These are phyloP conservation scores for Callosobruchus maculatus DNA, from an alignment of 2,888 invertebrate species.

Conservation along the genomic window DNA sequence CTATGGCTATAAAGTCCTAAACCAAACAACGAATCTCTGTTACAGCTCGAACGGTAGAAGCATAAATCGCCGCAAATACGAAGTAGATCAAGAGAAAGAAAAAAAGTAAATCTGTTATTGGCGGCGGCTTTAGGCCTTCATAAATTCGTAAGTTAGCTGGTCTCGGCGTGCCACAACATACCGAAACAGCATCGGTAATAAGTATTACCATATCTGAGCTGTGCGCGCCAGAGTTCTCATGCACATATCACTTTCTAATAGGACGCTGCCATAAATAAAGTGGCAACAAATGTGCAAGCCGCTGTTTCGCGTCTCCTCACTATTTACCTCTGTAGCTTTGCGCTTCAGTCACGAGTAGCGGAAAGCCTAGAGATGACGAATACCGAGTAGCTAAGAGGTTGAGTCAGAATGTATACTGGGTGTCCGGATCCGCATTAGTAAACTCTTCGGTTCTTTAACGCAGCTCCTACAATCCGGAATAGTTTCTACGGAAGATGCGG, in stretches of 20 bases:
- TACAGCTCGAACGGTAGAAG: background rate
- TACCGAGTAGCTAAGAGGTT: background rate
- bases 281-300: slow-evolving; percentile 29
- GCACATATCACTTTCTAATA: slow-evolving; percentile 40
- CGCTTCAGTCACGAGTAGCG: slow-evolving; percentile 28
- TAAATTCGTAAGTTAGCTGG: background rate
- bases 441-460: too few relatives aligned
- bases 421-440: too few relatives aligned
- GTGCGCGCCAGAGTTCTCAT: slow-evolving; percentile 29
- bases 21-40: background rate
- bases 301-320: background rate
- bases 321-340: background rate
- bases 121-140: background rate
- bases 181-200: slow-evolving; percentile 2
- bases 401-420: too few relatives aligned
- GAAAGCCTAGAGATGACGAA: background rate
- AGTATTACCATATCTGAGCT: slow-evolving; percentile 24
- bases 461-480: too few relatives aligned
- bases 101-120: background rate
- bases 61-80: background rate
- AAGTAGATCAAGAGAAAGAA: background rate
- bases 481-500: too few relatives aligned
- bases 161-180: background rate
- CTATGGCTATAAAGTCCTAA: background rate
- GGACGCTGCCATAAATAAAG: slow-evolving; percentile 37